Base-by-base conservation (phyloP, 2,888 invertebrate species). In the Caenorhabditis zanzibari region DNA sequence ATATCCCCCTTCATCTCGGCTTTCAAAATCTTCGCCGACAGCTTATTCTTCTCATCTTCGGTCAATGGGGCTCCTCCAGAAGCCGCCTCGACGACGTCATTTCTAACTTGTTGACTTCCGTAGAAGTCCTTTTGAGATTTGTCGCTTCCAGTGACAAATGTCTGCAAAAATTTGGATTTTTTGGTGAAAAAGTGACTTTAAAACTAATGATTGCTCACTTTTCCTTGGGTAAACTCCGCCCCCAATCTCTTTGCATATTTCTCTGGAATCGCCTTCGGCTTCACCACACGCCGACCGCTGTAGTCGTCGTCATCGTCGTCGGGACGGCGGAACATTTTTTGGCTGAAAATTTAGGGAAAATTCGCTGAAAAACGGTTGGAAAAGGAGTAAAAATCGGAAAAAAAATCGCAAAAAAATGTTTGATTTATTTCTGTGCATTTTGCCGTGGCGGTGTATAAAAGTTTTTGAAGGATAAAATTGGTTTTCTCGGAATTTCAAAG, bases 1-100 rank as follows among this genome's bases (percentile, higher is more conserved):
- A 93, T 93, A 92, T 97, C 95, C 22, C 97, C 97, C 94, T 96
- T 95, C 89, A 99, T 95, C 94, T 98, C 97, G 16, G 98, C 97
- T 94, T 97, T 97, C 0, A 98, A 94, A 85, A 97, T 95, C 93
- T 96, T 96, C 1, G 97, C 96, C 52, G 95, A 96, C 54, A 99
- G 93, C 89, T 95, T 95, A 93, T 98, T 99, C 94, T 97, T 95
- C 93, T 98, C 96, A 68, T 91, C 92, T 10, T 86, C 84, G 5
- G 88, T 87, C 59, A 90, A 49, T 10, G 82, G 71, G n/a, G 49
- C 54, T 7, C 19, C 24, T 24, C 32, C 59, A 1, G 59, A 59
- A 3, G 77, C 56, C 32, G 77, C 38, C 12, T 41, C 41, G 22
- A 41, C 47, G 35, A 79, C 81, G 14, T 63, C 75, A 10, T 56